Evolutionary conservation across 2,113 vertebrate species (phyloP), one percentile per base, ranked within the genome.

Genomic region (Burhinus oedicnemus): DNA sequence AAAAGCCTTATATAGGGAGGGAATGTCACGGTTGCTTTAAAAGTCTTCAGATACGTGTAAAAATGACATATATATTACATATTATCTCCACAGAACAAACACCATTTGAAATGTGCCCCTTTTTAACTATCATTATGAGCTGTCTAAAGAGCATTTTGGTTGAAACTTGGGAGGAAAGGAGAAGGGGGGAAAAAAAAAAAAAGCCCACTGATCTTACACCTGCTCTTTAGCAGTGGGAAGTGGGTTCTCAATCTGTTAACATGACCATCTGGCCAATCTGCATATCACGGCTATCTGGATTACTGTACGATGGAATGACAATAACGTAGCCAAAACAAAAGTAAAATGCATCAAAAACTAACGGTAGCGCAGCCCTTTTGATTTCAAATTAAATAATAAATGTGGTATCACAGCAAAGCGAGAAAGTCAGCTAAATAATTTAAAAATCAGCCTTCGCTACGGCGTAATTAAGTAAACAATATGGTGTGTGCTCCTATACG

Each of bases 151-250:
- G 69, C 82, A 95, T 96, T 96, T 95, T 54, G 74, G 91, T 95
- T 72, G 54, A 92, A 97, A 97, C 87, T 96, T 92, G 75, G 92
- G 89, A 95, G 90, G 81, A 95, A 90, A 91, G 69, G 47, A 69
- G 44, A 44, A 68, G 62, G 44, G 20, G 7, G 6, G 1, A 5
- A 6, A 8, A 30, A 90, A 83, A 84, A 78, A 81, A 57, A 79
- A 91, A 91, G 52, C 96, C 91, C 97, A 97, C 98, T 97, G 94
- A 97, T 98, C 97, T 97, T 98, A 98, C 98, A 98, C 98, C 98
- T 98, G 98, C 97, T 98, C 98, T 97, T 98, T 97, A 98, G 97
- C 98, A 98, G 97, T 97, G 97, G 98, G 98, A 98, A 98, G 98
- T 97, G 98, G 96, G 98, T 98, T 98, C 97, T 98, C 98, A 98